These are phyloP conservation scores for Syrista parreyssii DNA, from an alignment of 2,888 invertebrate species.

Conservation along the genomic window DNA sequence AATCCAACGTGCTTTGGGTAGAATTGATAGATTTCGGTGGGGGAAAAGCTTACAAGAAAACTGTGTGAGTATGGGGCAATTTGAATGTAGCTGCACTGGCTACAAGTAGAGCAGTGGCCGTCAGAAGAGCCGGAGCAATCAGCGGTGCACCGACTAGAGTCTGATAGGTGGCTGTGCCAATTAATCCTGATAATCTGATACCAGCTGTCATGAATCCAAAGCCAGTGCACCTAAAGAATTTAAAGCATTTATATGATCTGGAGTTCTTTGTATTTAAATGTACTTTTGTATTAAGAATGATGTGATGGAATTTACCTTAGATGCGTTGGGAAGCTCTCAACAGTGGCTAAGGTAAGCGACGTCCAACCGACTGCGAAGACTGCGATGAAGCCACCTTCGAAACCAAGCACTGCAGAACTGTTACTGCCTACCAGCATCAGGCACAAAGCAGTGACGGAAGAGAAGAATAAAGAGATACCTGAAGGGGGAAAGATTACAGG, in stretches of 20 bases:
- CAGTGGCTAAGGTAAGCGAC: conserved; percentile 64
- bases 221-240: conserved; percentile 60
- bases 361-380: conserved; percentile 67
- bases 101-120: conserved; percentile 61
- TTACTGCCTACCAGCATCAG: conserved; percentile 64
- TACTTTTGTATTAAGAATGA: neutral
- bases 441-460: conserved; percentile 62
- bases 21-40: neutral
- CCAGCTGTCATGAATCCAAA: conserved; percentile 65
- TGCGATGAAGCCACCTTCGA: conserved; percentile 66
- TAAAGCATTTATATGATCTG: neutral
- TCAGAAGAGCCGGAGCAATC: conserved; percentile 64
- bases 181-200: conserved; percentile 63
- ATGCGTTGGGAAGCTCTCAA: conserved; percentile 67
- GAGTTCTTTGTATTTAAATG: neutral
- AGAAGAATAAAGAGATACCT: conserved; percentile 65
- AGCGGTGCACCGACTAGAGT: conserved; percentile 61
- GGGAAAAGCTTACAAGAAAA: conserved; percentile 58
- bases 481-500: conserved; percentile 18
- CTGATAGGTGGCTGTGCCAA: conserved; percentile 65
- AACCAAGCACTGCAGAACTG: conserved; percentile 63
- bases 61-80: conserved; percentile 65
- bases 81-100: conserved; percentile 63
- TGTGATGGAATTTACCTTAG: conserved; percentile 55
- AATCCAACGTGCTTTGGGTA: neutral